Conservation (phyloP, 2,888 invertebrate species). For the Apamea crenata region DNA sequence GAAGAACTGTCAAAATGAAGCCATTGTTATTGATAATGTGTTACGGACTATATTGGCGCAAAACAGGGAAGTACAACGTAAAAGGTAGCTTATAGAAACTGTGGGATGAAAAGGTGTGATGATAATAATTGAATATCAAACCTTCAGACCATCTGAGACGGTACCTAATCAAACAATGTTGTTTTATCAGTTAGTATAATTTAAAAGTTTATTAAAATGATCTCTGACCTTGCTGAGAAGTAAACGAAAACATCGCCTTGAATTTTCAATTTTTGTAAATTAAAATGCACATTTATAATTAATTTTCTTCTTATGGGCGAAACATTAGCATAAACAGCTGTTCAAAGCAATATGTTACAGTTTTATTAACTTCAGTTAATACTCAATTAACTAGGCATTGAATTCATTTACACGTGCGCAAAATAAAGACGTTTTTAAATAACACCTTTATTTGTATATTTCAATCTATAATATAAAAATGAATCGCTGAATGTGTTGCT, state of each 20-base stretch:
- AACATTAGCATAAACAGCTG: slow-evolving; percentile 23
- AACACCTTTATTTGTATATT: neutral
- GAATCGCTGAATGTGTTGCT: no score
- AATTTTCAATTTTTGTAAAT: neutral
- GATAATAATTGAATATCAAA: neutral
- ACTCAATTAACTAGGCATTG: neutral
- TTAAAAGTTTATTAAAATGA: neutral
- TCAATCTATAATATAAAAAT: no score
- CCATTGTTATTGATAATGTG: no score
- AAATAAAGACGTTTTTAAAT: neutral
- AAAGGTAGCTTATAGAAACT: neutral
- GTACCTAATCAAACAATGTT: slow-evolving; percentile 7
- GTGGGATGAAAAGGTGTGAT: neutral
- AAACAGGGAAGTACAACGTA: neutral
- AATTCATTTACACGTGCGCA: neutral
- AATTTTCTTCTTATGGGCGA: slow-evolving; percentile 9
- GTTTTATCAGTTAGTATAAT: slow-evolving; percentile 19
- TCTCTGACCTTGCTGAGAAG: neutral
- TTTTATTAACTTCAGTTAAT: slow-evolving; percentile 3
- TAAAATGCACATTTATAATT: slow-evolving; percentile 4
- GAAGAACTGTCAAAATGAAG: no score
- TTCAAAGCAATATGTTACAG: slow-evolving; percentile 5
- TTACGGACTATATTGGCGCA: neutral
- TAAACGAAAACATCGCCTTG: slow-evolving; percentile 20
- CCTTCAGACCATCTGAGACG: neutral